A percentile compares a stretch with the other conserved stretches of the same genome.
phyloP scores from a whole-genome alignment of 2,888 invertebrate genomes.

The Eulithis testata region DNA sequence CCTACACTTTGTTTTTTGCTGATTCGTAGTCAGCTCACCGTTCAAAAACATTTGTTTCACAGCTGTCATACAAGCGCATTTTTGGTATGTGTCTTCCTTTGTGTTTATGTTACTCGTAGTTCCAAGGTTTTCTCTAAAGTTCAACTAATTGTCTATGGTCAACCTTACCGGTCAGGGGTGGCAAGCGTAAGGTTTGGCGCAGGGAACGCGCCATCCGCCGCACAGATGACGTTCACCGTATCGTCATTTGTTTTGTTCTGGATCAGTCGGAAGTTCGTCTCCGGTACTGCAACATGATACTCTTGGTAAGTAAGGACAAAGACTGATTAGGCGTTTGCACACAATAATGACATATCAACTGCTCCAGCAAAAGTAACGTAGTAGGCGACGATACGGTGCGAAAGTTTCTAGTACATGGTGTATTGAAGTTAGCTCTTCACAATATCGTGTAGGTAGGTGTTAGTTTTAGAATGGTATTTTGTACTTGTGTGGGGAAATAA shows the following conservation, averaged over 20 bases:
- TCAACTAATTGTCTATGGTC: not conserved
- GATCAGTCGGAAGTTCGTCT: constrained; percentile 80
- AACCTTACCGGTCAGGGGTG: constrained; percentile 74
- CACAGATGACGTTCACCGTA: constrained; percentile 82
- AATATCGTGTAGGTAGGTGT: not conserved
- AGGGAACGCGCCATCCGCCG: constrained; percentile 83
- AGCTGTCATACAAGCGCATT: no score
- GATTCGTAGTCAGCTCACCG: no score
- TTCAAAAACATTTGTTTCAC: no score
- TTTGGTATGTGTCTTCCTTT: no score
- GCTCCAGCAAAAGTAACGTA: no score
- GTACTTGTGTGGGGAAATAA: constrained; percentile 8
- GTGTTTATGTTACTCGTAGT: no score
- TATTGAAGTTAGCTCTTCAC: no score
- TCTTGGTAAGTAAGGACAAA: constrained; percentile 25
- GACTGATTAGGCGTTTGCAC: constrained; percentile 16
- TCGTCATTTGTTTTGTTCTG: constrained; percentile 82
- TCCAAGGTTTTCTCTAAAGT: no score
- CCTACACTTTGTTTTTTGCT: no score
- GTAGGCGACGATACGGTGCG: no score
- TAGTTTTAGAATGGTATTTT: constrained; percentile 17
- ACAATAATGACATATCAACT: no score
- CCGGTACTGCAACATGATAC: constrained; percentile 72
- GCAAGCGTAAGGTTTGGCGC: constrained; percentile 81
- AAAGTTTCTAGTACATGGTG: no score